These are phyloP conservation scores for Melitaea athalia DNA, from an alignment of 2,888 invertebrate genomes.

Conservation along the genomic window DNA sequence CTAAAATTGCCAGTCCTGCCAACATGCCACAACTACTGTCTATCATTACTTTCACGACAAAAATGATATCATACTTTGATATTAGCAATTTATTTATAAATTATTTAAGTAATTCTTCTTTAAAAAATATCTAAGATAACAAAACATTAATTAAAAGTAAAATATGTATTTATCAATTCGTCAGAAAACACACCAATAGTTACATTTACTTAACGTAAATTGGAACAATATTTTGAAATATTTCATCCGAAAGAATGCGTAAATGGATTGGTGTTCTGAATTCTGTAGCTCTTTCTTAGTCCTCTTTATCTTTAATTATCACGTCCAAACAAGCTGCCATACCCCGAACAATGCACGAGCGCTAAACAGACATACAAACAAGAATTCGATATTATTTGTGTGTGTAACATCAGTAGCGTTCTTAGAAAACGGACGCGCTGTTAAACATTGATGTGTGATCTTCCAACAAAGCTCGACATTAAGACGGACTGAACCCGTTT, in stretches of 20 bases:
- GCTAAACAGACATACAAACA: conserved; percentile 57
- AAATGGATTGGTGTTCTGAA: conserved; percentile 13
- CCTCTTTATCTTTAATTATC: conserved; percentile 67
- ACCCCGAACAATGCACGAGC: conserved; percentile 52
- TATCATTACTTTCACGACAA: too few relatives aligned
- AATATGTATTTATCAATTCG: too few relatives aligned
- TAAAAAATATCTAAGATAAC: too few relatives aligned
- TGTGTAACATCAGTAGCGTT: conserved; percentile 65
- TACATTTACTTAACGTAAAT: not conserved
- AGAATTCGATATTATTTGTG: conserved; percentile 54
- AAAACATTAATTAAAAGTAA: too few relatives aligned
- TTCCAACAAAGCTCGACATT: not conserved
- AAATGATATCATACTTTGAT: too few relatives aligned
- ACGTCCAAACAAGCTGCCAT: conserved; percentile 49
- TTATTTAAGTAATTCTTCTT: too few relatives aligned
- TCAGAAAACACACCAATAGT: too few relatives aligned
- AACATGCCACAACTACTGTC: too few relatives aligned
- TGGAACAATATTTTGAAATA: not conserved
- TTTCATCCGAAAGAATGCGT: not conserved
- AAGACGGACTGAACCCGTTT: too few relatives aligned
- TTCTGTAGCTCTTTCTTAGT: conserved; percentile 54
- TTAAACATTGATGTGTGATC: conserved; percentile 1
- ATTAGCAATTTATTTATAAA: too few relatives aligned
- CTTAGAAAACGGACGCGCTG: conserved; percentile 3
- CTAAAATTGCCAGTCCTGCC: too few relatives aligned